phyloP scores from a whole-genome alignment of 1,140 invertebrate species.

The Musca vetustissima region DNA sequence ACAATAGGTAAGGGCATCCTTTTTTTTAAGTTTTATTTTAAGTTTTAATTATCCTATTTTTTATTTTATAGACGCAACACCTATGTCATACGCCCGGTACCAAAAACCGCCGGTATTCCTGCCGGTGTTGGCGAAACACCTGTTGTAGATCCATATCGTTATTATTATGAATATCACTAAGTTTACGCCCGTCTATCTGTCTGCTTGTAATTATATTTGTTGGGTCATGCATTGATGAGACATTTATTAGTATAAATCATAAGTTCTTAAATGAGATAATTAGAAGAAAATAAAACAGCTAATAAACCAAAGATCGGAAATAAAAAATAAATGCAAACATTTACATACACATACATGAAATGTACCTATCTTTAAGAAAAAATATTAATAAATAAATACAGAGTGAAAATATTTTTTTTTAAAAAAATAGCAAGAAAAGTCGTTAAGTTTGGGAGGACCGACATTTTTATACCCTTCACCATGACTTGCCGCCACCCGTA shows the following conservation, averaged over 20 bases:
- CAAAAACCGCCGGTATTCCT: conserved; percentile 42
- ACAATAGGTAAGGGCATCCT: conserved; percentile 65
- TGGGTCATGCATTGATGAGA: too few species aligned
- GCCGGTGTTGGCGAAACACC: conserved; percentile 45
- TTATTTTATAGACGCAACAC: conserved; percentile 58
- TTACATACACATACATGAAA: neutral
- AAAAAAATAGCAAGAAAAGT: too few species aligned
- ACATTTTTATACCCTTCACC: too few species aligned
- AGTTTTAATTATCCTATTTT: conserved; percentile 37
- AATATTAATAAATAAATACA: neutral
- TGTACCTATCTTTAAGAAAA: conserved; percentile 14
- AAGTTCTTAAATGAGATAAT: conserved; percentile 4
- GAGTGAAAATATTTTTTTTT: too few species aligned
- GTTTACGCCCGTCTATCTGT: neutral
- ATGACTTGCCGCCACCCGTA: too few species aligned
- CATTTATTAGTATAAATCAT: too few species aligned
- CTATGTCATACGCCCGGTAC: conserved; percentile 62
- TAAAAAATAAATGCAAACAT: neutral
- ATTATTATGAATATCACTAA: conserved; percentile 59
- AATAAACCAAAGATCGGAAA: conserved; percentile 26
- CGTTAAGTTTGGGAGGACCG: too few species aligned
- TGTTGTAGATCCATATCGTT: conserved; percentile 60
- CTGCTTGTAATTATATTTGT: conserved; percentile 4
- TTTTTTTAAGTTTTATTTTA: too few species aligned
- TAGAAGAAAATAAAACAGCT: conserved; percentile 25